Evolutionary conservation across 2,888 invertebrate species (phyloP), one percentile per base, ranked within the genome.

Genomic region (Ctena decussata): DNA sequence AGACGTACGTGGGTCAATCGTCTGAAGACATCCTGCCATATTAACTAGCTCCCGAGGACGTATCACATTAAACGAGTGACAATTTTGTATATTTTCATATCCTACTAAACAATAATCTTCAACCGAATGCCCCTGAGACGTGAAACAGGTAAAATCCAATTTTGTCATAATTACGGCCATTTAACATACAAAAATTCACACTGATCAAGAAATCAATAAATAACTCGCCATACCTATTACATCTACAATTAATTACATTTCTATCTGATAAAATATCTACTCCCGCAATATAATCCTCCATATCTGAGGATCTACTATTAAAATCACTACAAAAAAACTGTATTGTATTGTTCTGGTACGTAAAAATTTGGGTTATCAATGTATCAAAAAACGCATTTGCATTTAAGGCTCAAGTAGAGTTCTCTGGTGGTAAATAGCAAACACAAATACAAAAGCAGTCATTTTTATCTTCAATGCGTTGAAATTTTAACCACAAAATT

Each of bases 341-440:
- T 21, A 41, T 27, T 18, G 73, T 60, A 41, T 35, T 15, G 57
- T 80, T 74, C 30, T 74, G 80, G 75, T 75, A 69, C 21, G 32
- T n/a, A 37, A 69, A 81, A 35, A 81, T 32, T 49, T 32, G 70
- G n/a, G 27, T 8, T 11, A 75, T 32, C 18, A 76, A 30, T n/a
- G 21, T 57, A 41, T 81, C 70, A 76, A 49, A 80, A 57, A 81
- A 76, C 21, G 27, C 69, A 41, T 53, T 49, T 46, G 15, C 41
- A 74, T 80, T 74, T 2, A 57, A 12, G 27, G 21, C n/a, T 74
- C 80, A 30, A 15, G 74, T 74, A 0, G 80, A 80, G 32, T 65
- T 74, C 12, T 37, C n/a, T 27, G 80, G 80, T 24, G 80, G 80
- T 27, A 80, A 44, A 73, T 80, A 80, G 41, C 80, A 74, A n/a